These are phyloP conservation scores for Trachelus stipa DNA, from an alignment of 2,888 invertebrate species.

Conservation along the genomic window DNA sequence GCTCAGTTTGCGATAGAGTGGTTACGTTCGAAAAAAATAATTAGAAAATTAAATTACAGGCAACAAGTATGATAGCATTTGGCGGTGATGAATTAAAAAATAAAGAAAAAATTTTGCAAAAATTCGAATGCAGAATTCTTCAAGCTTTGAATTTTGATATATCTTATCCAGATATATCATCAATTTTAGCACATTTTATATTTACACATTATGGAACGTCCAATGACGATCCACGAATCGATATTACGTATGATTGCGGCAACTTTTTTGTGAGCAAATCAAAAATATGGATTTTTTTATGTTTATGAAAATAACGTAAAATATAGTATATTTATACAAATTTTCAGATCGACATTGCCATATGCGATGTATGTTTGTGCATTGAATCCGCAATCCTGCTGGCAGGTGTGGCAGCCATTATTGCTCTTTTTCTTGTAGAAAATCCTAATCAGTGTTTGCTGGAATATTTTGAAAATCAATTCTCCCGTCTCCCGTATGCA, in stretches of 20 bases:
- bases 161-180: constrained; percentile 46
- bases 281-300: not conserved
- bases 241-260: constrained; percentile 38
- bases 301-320: not conserved
- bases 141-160: constrained; percentile 42
- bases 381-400: no score
- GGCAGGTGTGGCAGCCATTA: no score
- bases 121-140: constrained; percentile 45
- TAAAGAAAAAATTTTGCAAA: constrained; percentile 29
- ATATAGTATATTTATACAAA: not conserved
- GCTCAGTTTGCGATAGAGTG: not conserved
- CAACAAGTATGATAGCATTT: constrained; percentile 35
- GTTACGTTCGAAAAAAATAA: not conserved
- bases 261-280: constrained; percentile 43
- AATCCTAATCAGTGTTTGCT: no score
- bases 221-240: not conserved
- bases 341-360: no score
- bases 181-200: constrained; percentile 38
- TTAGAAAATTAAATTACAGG: constrained; percentile 31
- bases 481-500: no score
- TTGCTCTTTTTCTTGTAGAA: no score
- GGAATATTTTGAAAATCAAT: no score
- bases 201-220: constrained; percentile 17
- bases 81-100: constrained; percentile 34
- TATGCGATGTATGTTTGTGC: no score